phyloP scores from a whole-genome alignment of 2,797 vertebrate genomes.

The Garrulus glandarius region DNA sequence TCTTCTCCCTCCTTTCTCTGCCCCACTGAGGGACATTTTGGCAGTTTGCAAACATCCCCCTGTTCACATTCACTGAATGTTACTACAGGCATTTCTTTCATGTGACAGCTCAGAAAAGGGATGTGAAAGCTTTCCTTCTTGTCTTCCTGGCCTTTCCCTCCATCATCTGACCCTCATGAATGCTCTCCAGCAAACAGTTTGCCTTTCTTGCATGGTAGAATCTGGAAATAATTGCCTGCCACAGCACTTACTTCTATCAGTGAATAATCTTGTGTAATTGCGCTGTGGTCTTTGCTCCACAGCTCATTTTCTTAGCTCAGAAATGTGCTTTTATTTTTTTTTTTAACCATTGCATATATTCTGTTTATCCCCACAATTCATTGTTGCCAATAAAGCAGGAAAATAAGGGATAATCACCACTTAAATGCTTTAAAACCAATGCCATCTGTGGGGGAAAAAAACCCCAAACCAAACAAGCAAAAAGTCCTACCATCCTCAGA shows the following conservation, averaged over 20 bases:
- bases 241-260: constrained; percentile 37
- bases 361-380: constrained; percentile 7
- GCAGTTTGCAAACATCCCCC: constrained; percentile 29
- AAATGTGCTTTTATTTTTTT: neutral
- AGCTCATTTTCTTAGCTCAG: constrained; percentile 49
- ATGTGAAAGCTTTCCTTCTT: constrained; percentile 58
- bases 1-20: neutral
- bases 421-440: constrained; percentile 35
- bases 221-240: constrained; percentile 64
- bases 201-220: constrained; percentile 42
- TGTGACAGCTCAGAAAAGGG: constrained; percentile 62
- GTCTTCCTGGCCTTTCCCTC: constrained; percentile 35
- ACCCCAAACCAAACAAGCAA: neutral
- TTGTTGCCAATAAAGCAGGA: constrained; percentile 20
- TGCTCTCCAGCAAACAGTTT: constrained; percentile 55
- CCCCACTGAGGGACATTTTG: neutral
- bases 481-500: neutral
- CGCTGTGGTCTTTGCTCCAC: constrained; percentile 1
- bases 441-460: neutral
- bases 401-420: constrained; percentile 52
- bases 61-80: constrained; percentile 46
- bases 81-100: constrained; percentile 58
- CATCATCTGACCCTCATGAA: constrained; percentile 51
- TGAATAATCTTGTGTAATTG: constrained; percentile 43
- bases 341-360: neutral